Evolutionary conservation across 1,140 invertebrate genomes (phyloP).

Genomic region (Medauroidea extradentata): DNA sequence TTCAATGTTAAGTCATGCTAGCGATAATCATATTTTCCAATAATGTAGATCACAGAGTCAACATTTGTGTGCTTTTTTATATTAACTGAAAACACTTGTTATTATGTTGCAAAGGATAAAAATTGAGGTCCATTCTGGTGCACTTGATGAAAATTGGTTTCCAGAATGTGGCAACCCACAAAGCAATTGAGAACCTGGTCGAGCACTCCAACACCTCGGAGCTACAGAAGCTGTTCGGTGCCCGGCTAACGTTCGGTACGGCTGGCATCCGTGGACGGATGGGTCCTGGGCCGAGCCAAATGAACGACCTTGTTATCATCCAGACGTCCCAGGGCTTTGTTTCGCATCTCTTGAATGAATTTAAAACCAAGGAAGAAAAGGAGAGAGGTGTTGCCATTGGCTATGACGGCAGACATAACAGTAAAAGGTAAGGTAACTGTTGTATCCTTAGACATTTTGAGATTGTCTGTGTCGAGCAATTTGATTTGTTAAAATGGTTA

Average conservation of each 20-base stretch:
- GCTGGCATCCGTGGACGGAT: constrained; percentile 88
- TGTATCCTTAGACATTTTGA: too few relatives aligned
- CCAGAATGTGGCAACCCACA: constrained; percentile 48
- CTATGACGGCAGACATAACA: constrained; percentile 93
- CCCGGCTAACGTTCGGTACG: constrained; percentile 79
- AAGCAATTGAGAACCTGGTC: constrained; percentile 52
- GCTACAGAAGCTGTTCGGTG: constrained; percentile 55
- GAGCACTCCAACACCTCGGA: constrained; percentile 45
- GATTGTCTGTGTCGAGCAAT: too few relatives aligned
- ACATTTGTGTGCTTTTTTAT: too few relatives aligned
- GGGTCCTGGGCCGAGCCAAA: constrained; percentile 86
- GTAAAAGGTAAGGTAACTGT: constrained; percentile 78
- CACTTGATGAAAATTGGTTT: too few relatives aligned
- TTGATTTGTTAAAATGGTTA: too few relatives aligned
- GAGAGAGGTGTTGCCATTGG: constrained; percentile 81
- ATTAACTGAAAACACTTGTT: too few relatives aligned
- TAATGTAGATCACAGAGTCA: too few relatives aligned
- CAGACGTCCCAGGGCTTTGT: constrained; percentile 93
- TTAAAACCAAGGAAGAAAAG: constrained; percentile 42
- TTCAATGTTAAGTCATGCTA: too few relatives aligned
- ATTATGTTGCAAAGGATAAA: too few relatives aligned
- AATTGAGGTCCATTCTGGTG: too few relatives aligned
- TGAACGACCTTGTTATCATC: constrained; percentile 97
- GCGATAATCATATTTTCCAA: too few relatives aligned
- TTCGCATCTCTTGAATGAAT: constrained; percentile 68